phyloP scores from a whole-genome alignment of 2,797 vertebrate species.

The Rhinogobio ventralis region DNA sequence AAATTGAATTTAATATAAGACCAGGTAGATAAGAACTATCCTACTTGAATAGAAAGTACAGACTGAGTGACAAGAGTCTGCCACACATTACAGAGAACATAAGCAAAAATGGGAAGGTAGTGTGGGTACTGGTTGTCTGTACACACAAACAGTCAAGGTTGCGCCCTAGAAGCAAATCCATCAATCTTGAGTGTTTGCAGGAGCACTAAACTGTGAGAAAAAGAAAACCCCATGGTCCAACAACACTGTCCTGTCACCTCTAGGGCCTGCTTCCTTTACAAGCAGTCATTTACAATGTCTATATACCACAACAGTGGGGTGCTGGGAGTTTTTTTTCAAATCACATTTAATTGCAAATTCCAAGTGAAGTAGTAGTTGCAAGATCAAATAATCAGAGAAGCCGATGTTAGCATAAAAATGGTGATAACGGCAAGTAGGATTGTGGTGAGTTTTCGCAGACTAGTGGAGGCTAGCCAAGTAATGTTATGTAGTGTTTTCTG shows the following conservation, averaged over 20 bases:
- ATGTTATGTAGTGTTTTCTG: neutral
- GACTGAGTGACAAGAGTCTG: neutral
- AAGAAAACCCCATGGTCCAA: neutral
- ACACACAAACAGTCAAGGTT: neutral
- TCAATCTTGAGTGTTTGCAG: neutral
- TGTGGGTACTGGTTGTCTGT: neutral
- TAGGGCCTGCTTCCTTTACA: neutral
- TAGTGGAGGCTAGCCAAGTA: neutral
- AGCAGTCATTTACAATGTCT: neutral
- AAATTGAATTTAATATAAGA: neutral
- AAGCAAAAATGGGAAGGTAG: neutral
- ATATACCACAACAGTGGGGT: neutral
- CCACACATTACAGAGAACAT: neutral
- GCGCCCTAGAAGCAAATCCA: neutral
- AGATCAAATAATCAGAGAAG: neutral
- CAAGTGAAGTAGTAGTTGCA: neutral
- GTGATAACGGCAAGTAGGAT: neutral
- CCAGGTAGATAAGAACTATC: neutral
- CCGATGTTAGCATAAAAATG: neutral
- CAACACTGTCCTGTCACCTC: neutral
- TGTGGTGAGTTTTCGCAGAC: neutral
- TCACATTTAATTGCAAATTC: neutral
- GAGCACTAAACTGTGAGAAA: constrained; percentile 2
- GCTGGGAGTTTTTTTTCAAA: neutral
- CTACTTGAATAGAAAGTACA: neutral